Conservation (phyloP, 2,888 invertebrate genomes). For the Synergus itoensis region DNA sequence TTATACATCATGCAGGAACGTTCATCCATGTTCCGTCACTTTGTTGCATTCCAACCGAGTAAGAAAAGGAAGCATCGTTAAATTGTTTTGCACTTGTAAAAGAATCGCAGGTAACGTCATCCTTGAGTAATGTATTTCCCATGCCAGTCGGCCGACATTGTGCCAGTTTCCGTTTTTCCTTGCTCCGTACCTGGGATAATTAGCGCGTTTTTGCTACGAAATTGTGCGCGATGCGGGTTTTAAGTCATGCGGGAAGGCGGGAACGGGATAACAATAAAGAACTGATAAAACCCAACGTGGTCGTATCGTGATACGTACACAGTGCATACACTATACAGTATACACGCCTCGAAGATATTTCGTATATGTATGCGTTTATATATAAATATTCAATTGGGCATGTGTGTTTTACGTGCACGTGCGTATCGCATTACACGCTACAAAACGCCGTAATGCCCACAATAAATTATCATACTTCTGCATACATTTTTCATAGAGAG, state of each 20-base stretch:
- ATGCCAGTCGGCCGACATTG: conserved; percentile 44
- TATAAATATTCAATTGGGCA: not conserved
- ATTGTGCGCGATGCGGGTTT: conserved; percentile 25
- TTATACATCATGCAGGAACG: too few species aligned
- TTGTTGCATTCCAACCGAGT: not conserved
- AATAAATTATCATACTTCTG: conserved; percentile 34
- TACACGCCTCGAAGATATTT: not conserved
- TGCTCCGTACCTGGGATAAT: conserved; percentile 17
- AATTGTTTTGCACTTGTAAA: not conserved
- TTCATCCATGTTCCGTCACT: not conserved
- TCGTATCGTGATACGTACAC: not conserved
- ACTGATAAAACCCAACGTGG: conserved; percentile 19
- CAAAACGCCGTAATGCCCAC: conserved; percentile 17
- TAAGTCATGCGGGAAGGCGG: conserved; percentile 35
- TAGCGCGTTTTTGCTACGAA: conserved; percentile 16
- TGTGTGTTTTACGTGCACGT: not conserved
- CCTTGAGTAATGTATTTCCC: conserved; percentile 17
- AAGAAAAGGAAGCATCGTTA: not conserved
- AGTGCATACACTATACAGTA: not conserved
- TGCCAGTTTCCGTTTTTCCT: conserved; percentile 46
- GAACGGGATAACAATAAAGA: conserved; percentile 27
- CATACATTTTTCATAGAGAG: conserved; percentile 18
- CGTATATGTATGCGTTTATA: not conserved
- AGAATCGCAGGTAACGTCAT: conserved; percentile 4
- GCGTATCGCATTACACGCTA: conserved; percentile 34